Evolutionary conservation across 2,888 invertebrate species (phyloP).

Genomic region (Tinea semifulvella): DNA sequence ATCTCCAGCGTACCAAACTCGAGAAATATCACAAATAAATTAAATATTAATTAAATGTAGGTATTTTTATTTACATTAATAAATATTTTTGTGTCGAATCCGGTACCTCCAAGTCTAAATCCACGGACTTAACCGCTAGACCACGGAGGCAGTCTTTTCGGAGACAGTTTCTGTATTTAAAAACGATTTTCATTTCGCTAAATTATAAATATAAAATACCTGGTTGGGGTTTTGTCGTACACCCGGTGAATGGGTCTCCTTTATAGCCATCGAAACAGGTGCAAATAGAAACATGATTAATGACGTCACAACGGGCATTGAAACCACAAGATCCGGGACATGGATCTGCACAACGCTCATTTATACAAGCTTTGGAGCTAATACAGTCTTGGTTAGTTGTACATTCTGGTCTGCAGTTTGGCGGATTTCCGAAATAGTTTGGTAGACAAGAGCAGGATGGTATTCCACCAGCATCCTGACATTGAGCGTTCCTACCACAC

Average conservation of each 20-base stretch:
- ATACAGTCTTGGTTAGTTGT: conserved; percentile 73
- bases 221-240: conserved; percentile 38
- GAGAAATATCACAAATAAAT: no score
- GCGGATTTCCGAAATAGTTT: conserved; percentile 71
- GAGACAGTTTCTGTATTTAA: no score
- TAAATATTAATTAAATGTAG: no score
- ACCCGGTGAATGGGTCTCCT: conserved; percentile 70
- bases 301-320: conserved; percentile 64
- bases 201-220: conserved; percentile 28
- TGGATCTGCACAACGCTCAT: conserved; percentile 72
- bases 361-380: conserved; percentile 70
- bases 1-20: no score
- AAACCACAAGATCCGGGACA: conserved; percentile 75
- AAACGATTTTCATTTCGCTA: no score
- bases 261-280: conserved; percentile 65
- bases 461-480: conserved; percentile 61
- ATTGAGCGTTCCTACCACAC: conserved; percentile 71
- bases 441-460: conserved; percentile 70
- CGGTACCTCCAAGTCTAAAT: no score
- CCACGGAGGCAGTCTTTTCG: no score
- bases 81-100: no score
- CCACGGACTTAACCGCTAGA: no score
- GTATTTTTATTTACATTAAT: no score
- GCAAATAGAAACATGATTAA: conserved; percentile 72
- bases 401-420: conserved; percentile 75